Evolutionary conservation across 1,140 invertebrate species (phyloP).

Genomic region (Homarus americanus): DNA sequence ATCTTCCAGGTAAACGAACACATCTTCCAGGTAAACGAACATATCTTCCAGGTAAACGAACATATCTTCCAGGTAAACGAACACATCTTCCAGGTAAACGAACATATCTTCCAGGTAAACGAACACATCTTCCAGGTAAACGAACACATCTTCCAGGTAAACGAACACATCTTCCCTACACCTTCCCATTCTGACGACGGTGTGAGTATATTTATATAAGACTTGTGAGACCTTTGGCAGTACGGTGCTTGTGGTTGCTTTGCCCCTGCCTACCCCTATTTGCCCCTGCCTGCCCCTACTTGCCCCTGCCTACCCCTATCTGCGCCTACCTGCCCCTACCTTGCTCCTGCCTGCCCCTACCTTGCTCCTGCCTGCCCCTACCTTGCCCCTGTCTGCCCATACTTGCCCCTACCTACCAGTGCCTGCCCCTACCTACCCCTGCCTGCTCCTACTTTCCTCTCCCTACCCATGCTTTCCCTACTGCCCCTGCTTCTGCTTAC

Average conservation of each 20-base stretch:
- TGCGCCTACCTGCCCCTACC: neutral
- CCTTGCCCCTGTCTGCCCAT: neutral
- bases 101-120: too few species aligned
- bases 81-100: too few species aligned
- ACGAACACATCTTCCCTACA: too few species aligned
- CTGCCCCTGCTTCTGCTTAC: too few species aligned
- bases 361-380: neutral
- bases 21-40: too few species aligned
- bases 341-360: neutral
- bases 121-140: too few species aligned
- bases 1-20: too few species aligned
- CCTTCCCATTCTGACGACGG: too few species aligned
- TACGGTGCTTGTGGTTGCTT: neutral
- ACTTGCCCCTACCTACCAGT: neutral
- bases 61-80: too few species aligned
- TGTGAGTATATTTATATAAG: neutral
- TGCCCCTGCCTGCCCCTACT: neutral
- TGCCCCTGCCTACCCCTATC: neutral
- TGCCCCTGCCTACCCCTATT: neutral
- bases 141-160: too few species aligned
- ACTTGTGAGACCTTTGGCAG: neutral
- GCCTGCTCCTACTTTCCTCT: neutral
- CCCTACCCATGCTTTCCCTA: neutral
- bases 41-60: too few species aligned
- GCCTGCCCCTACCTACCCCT: neutral